Evolutionary conservation across 2,113 vertebrate genomes (phyloP), one percentile per base, ranked within the genome.

Genomic region (Leptobrachium leishanense): DNA sequence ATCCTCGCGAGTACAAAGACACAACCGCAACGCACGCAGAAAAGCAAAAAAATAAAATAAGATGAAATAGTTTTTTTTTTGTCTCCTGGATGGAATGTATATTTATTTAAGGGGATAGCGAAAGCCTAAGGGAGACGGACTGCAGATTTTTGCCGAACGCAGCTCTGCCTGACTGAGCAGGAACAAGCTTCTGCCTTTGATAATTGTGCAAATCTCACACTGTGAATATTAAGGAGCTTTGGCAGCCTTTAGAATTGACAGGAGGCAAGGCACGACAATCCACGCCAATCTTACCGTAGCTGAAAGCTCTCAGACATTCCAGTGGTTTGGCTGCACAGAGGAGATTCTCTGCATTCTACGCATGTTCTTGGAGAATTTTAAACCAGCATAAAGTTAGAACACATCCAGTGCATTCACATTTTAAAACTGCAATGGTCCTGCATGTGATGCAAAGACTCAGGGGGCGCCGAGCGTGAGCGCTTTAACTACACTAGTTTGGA

Each of bases 171-270:
- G 66, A 82, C 40, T 84, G 85, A 88, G 74, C 62, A 72, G n/a
- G 74, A 87, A 88, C 79, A 87, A 86, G 68, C 54, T 59, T 71
- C 74, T 87, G 68, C 43, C 68, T 88, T 86, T 84, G 72, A 84
- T 82, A 87, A 83, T 57, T 84, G 39, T 65, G 68, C 57, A 82
- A 82, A 82, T 74, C 72, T 81, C 83, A 84, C 50, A 70, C 13
- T 74, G 39, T 84, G 82, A 88, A 75, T 86, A 84, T 86, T 84
- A 89, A 89, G 68, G 81, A 87, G 84, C 43, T 31, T 80, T 87
- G 83, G 69, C 78, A 86, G 75, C 6, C 83, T 85, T 59, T 43
- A 82, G 40, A 53, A 68, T 59, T 59, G 55, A 59, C 55, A 76
- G 82, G 80, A 83, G 66, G 68, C 82, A 75, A 83, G 79, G 84